Percentiles rank a stretch among this genome's conserved stretches.
These are phyloP conservation scores for Polydrusus tereticollis DNA, from an alignment of 2,888 invertebrate species.

Conservation along the genomic window DNA sequence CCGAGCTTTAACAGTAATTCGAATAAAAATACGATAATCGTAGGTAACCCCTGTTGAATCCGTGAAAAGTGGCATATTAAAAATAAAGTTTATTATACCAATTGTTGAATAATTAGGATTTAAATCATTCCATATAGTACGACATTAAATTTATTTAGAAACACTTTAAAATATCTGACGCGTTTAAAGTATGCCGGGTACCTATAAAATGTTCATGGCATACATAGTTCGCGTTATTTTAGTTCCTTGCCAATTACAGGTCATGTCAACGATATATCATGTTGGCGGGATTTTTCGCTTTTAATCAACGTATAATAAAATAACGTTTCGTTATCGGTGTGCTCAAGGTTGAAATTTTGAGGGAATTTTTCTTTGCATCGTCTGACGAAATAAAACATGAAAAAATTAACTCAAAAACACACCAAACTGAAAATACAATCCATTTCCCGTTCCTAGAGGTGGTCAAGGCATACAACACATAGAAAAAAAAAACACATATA, in stretches of 20 bases:
- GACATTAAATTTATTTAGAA: background rate
- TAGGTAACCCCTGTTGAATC: no score
- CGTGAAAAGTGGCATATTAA: background rate
- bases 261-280: slow-evolving; percentile 22
- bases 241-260: slow-evolving; percentile 37
- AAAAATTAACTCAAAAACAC: slow-evolving; percentile 45
- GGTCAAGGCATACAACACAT: slow-evolving; percentile 36
- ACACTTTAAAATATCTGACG: slow-evolving; percentile 16
- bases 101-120: background rate
- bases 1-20: background rate
- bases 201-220: slow-evolving; percentile 12
- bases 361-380: slow-evolving; percentile 46
- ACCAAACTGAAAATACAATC: slow-evolving; percentile 42
- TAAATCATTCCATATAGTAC: background rate
- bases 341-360: slow-evolving; percentile 6
- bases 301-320: background rate
- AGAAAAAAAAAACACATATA: slow-evolving; percentile 31
- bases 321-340: background rate
- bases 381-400: slow-evolving; percentile 48
- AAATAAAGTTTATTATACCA: background rate
- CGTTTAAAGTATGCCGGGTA: slow-evolving; percentile 8
- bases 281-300: background rate
- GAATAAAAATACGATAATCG: no score
- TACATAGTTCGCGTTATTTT: slow-evolving; percentile 15
- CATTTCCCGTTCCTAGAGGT: slow-evolving; percentile 34